A percentile compares a stretch with the other conserved stretches of the same genome.
Evolutionary conservation across 2,797 vertebrate species (phyloP).

Genomic region (Trachurus trachurus): DNA sequence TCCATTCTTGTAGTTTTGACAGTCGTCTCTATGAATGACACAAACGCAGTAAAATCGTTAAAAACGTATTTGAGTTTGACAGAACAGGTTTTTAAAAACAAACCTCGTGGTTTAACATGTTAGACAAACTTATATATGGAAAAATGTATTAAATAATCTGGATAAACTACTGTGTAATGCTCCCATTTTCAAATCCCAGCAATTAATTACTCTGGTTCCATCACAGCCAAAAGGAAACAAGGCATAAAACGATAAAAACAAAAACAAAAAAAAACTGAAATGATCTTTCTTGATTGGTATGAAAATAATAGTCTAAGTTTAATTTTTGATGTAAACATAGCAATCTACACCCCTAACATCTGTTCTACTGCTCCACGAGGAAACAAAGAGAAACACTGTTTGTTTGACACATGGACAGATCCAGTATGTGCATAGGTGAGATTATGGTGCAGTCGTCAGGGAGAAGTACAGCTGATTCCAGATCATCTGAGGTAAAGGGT

Average conservation of each 20-base stretch:
- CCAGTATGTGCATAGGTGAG: slow-evolving; percentile 18
- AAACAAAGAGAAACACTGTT: background rate
- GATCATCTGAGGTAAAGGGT: background rate
- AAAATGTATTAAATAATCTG: too few species aligned
- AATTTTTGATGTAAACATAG: background rate
- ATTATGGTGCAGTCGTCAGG: slow-evolving; percentile 13
- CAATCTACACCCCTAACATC: background rate
- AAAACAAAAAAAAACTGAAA: background rate
- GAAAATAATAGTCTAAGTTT: background rate
- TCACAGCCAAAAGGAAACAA: background rate
- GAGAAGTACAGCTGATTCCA: slow-evolving; percentile 4
- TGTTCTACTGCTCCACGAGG: background rate
- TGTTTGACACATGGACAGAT: background rate
- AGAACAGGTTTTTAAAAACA: too few species aligned
- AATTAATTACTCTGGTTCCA: background rate
- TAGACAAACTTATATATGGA: too few species aligned
- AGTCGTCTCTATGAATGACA: background rate
- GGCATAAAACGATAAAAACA: background rate
- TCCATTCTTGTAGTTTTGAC: background rate
- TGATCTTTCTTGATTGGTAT: background rate
- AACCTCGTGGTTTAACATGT: too few species aligned
- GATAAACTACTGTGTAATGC: background rate
- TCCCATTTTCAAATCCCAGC: background rate
- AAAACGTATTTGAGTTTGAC: background rate
- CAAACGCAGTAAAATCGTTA: background rate